Conservation (phyloP, 2,888 invertebrate genomes). For the Ophioninae sp. region DNA sequence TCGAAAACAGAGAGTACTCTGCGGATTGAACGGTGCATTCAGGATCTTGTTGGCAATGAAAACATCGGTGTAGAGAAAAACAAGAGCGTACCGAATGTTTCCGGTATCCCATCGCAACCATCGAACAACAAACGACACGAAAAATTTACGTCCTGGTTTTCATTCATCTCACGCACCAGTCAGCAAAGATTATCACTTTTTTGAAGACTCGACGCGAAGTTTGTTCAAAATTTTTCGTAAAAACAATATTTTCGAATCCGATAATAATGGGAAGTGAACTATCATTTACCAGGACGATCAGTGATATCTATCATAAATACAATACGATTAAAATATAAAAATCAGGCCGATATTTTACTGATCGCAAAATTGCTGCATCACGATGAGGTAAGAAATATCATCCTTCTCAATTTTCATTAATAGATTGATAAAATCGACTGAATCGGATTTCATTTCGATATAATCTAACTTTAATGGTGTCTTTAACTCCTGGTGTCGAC, state of each 20-base stretch:
- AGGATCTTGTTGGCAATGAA: slow-evolving; percentile 3
- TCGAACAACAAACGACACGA: slow-evolving; percentile 38
- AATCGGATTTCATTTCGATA: too few species aligned
- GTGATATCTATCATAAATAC: neutral
- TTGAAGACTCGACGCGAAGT: slow-evolving; percentile 3
- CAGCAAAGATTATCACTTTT: slow-evolving; percentile 42
- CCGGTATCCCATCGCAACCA: slow-evolving; percentile 56
- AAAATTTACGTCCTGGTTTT: slow-evolving; percentile 43
- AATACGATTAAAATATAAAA: neutral
- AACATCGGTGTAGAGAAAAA: slow-evolving; percentile 32
- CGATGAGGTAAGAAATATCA: slow-evolving; percentile 40
- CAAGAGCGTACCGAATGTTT: slow-evolving; percentile 18
- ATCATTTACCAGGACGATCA: neutral
- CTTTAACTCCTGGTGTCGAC: neutral
- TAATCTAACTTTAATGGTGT: neutral
- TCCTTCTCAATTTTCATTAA: neutral
- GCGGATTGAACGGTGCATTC: neutral
- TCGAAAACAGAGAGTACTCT: neutral
- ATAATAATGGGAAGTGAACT: slow-evolving; percentile 13
- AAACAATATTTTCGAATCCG: neutral
- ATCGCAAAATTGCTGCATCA: neutral
- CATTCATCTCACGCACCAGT: slow-evolving; percentile 31
- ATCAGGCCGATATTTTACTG: neutral
- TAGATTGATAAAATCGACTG: neutral
- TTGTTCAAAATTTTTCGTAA: neutral